Evolutionary conservation across 1,140 invertebrate genomes (phyloP).

Genomic region (Limonius californicus): DNA sequence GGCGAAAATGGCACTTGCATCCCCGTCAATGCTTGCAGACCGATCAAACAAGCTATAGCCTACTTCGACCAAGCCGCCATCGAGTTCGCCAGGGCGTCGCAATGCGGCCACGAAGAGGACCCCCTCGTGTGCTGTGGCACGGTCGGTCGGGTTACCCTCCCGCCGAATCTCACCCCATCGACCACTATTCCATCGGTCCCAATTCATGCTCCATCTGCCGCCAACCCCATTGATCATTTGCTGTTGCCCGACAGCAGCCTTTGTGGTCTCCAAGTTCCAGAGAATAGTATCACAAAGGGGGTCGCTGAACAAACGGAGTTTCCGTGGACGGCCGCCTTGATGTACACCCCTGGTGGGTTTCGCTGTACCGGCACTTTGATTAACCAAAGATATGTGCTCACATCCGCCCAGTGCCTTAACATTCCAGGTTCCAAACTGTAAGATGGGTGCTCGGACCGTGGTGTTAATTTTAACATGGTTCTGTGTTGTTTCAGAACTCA

Average conservation of each 20-base stretch:
- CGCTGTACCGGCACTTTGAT: constrained; percentile 54
- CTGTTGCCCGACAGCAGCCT: background rate
- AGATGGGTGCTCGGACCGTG: no score
- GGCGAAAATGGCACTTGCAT: constrained; percentile 27
- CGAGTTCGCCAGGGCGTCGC: constrained; percentile 42
- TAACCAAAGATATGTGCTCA: constrained; percentile 50
- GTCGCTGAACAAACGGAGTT: constrained; percentile 47
- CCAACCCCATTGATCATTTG: background rate
- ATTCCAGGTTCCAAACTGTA: constrained; percentile 36
- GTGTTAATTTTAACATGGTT: background rate
- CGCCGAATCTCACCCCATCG: no score
- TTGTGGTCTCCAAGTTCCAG: constrained; percentile 44
- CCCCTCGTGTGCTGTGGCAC: constrained; percentile 29
- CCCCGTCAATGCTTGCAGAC: constrained; percentile 38
- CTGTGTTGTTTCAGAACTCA: background rate
- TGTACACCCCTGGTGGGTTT: constrained; percentile 51
- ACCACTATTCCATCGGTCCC: no score
- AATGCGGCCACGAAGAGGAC: constrained; percentile 26
- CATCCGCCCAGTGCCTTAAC: constrained; percentile 55
- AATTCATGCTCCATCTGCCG: no score
- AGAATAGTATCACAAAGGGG: constrained; percentile 48
- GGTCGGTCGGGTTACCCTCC: no score
- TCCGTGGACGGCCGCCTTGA: constrained; percentile 69
- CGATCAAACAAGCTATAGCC: constrained; percentile 38
- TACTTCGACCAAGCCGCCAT: constrained; percentile 29